A percentile compares a stretch with the other conserved stretches of the same genome.
Conservation (phyloP, 2,797 vertebrate species). For the Pelodytes ibericus region DNA sequence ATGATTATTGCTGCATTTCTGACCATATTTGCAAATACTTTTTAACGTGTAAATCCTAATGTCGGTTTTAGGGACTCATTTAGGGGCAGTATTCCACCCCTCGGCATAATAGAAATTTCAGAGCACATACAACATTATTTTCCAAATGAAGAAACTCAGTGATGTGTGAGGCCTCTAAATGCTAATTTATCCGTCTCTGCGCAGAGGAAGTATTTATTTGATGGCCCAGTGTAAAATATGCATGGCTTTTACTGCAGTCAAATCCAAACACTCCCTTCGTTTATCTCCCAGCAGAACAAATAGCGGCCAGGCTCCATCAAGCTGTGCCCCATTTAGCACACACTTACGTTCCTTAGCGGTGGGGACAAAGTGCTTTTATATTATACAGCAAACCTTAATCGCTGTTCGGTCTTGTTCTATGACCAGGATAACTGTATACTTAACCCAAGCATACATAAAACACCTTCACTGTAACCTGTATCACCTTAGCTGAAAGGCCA, state of each 20-base stretch:
- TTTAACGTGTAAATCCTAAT: too few relatives aligned
- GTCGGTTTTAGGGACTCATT: too few relatives aligned
- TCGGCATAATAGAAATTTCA: slow-evolving; percentile 31
- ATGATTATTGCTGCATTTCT: too few relatives aligned
- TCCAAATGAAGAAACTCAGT: slow-evolving; percentile 6
- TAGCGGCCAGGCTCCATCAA: slow-evolving; percentile 16
- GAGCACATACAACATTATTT: slow-evolving; percentile 33
- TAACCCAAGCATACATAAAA: too few relatives aligned
- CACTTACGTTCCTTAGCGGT: background rate
- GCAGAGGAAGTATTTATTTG: slow-evolving; percentile 8
- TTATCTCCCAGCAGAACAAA: slow-evolving; percentile 13
- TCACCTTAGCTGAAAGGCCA: too few relatives aligned
- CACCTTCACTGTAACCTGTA: too few relatives aligned
- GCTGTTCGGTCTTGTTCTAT: too few relatives aligned
- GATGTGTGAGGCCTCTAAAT: slow-evolving; percentile 22
- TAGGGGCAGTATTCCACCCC: background rate
- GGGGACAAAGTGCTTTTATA: slow-evolving; percentile 10
- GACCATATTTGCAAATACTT: too few relatives aligned
- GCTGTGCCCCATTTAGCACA: slow-evolving; percentile 36
- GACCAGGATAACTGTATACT: too few relatives aligned
- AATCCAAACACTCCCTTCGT: slow-evolving; percentile 14
- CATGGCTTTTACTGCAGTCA: slow-evolving; percentile 21
- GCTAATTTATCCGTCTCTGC: slow-evolving; percentile 25
- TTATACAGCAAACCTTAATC: background rate
- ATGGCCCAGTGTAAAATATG: slow-evolving; percentile 35